These are phyloP conservation scores for Hiodon tergisus DNA, from an alignment of 2,113 vertebrate species.

Conservation along the genomic window DNA sequence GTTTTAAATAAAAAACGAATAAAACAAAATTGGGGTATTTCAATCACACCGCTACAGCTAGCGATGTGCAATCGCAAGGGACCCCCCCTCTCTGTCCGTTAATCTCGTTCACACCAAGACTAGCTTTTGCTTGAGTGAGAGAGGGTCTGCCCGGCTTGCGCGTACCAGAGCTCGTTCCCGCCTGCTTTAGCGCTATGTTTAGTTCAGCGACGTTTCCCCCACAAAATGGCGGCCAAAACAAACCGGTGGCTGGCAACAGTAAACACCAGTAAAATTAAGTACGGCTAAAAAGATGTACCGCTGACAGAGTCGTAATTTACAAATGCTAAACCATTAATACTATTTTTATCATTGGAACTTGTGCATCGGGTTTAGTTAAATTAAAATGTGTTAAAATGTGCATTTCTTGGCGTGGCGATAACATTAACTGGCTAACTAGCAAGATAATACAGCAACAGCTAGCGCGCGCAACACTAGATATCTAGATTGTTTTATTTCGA, in stretches of 20 bases:
- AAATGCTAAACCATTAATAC: no score
- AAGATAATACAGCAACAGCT: no score
- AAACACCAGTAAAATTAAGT: not conserved
- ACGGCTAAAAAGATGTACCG: no score
- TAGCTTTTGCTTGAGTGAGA: constrained; percentile 21
- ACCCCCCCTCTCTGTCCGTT: constrained; percentile 42
- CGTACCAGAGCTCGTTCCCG: constrained; percentile 37
- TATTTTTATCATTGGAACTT: no score
- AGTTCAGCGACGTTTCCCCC: constrained; percentile 39
- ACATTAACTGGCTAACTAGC: no score
- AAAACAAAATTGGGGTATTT: constrained; percentile 34
- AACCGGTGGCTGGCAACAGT: constrained; percentile 37
- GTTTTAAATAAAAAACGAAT: constrained; percentile 29
- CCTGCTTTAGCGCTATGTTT: constrained; percentile 26
- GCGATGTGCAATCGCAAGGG: constrained; percentile 41
- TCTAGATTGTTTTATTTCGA: no score
- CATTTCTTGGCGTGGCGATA: no score
- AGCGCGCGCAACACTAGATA: no score
- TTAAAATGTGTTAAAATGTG: no score
- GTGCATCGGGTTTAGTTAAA: no score
- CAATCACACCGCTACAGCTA: constrained; percentile 46
- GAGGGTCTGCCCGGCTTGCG: constrained; percentile 59
- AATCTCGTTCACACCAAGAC: constrained; percentile 41
- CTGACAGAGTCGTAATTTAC: no score
- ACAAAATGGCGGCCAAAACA: constrained; percentile 76